Evolutionary conservation across 2,113 vertebrate genomes (phyloP), one percentile per base, ranked within the genome.

Genomic region (Calyptommatus sinebrachiatus): DNA sequence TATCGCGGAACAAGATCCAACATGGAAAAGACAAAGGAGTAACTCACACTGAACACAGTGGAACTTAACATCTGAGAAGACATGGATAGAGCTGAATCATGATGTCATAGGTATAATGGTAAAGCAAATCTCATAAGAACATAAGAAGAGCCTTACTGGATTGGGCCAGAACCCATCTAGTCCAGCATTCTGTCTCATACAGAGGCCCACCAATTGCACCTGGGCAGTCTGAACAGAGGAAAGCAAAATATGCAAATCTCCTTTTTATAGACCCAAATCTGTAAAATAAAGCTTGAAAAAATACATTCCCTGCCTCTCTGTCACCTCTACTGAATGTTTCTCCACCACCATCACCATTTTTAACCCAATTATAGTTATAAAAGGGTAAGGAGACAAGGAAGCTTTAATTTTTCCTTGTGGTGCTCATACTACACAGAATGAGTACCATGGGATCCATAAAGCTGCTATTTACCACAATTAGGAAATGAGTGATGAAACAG

Each of bases 401-500:
- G 5, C 46, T 31, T 65, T 22, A n/a, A 0, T 65, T 48, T 70
- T 66, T 50, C 45, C 28, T 78, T 5, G 29, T 63, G 63, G 69
- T 12, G 26, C 70, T 46, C 53, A 24, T 12, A 20, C n/a, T 45
- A 73, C 29, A 5, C 0, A 26, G 1, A 77, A 65, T 35, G 53
- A 71, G 11, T 31, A 50, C 29, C 50, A 2, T 26, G 12, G 73
- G 60, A 77, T 65, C 71, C 26, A 48, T 45, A 61, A 78, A 88
- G 71, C 5, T 21, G 53, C 61, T 11, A n/a, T 87, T 76, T 87
- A 71, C 66, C 26, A 28, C 85, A 83, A 86, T 78, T 75, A 87
- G 68, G 5, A 76, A 71, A 24, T 53, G 50, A 85, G 76, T 71
- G 61, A 79, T 24, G 31, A 60, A 77, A 63, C 7, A 16, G 29